Base-by-base conservation (phyloP, 2,888 invertebrate species). In the Noctuana brunneofusca region DNA sequence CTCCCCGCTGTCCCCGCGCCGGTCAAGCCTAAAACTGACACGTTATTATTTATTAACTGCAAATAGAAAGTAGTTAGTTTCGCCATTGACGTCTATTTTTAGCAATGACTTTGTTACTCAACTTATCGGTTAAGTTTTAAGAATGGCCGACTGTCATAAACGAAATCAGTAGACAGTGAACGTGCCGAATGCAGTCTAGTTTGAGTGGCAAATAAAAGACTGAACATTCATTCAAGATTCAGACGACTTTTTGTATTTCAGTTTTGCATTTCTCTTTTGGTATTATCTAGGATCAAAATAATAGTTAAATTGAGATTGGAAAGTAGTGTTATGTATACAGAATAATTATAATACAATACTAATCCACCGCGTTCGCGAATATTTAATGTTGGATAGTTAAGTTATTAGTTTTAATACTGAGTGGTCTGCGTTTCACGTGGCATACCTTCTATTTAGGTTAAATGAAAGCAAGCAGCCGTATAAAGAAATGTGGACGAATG, bases 1-100 rank as follows among this genome's bases (percentile, higher is more conserved):
- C 71, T 69, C 74, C 71, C 70, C 63, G 73, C 69, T 72, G 71
- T 66, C 71, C 70, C 68, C 74, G 67, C 71, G 69, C 68, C 68
- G 71, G 73, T 75, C 76, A 78, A 79, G 78, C 81, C 81, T 84
- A 84, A 85, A 84, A 83, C 82, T 82, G 79, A 81, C 79, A 79
- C 76, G 76, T 32, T 57, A 46, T 80, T 80, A 83, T 76, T 78
- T 38, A 41, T 41, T 41, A 76, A 83, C 76, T 74, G 79, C 77
- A 84, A 86, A 86, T 86, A 87, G 87, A 88, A 88, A 89, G 86
- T 84, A 76, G 71, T 75, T 78, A 76, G 76, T 79, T 81, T 79
- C 77, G 78, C 77, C 75, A 81, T 78, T 76, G 75, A 80, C 74
- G 76, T 78, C 75, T 81, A 79, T 82, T 83, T 81, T 83, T 83